Conservation (phyloP, 1,140 invertebrate species). For the Eriocheir sinensis region DNA sequence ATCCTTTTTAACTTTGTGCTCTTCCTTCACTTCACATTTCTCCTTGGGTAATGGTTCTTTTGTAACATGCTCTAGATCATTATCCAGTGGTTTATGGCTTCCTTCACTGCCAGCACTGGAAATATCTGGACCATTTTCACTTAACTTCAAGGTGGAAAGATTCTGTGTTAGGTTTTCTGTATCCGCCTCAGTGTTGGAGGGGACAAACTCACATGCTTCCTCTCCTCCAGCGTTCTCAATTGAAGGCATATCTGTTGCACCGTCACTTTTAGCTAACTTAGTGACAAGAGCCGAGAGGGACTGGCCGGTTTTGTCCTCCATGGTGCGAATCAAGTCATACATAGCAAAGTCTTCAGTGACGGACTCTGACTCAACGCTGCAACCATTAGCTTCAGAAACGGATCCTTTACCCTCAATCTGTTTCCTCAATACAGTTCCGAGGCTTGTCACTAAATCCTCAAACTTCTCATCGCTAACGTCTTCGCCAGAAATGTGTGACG, state of each 20-base stretch:
- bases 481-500: constrained; percentile 16
- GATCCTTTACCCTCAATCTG: constrained; percentile 39
- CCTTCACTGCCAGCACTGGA: background rate
- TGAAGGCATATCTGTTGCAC: background rate
- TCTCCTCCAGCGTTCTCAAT: background rate
- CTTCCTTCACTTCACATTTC: background rate
- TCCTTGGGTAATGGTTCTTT: background rate
- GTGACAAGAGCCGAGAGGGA: constrained; percentile 51
- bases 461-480: constrained; percentile 64
- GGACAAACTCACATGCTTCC: background rate
- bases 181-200: background rate
- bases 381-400: constrained; percentile 59
- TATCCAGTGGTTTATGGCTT: background rate
- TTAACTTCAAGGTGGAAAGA: background rate
- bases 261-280: constrained; percentile 29
- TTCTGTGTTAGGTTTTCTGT: background rate
- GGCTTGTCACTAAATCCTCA: constrained; percentile 64
- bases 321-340: constrained; percentile 66
- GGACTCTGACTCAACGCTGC: constrained; percentile 55
- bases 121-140: background rate
- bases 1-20: background rate
- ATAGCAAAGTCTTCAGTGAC: constrained; percentile 76
- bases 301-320: constrained; percentile 66
- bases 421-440: constrained; percentile 47
- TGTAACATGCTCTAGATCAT: background rate